These are phyloP conservation scores for Orthosia cruda DNA, from an alignment of 2,888 invertebrate genomes.

Conservation along the genomic window DNA sequence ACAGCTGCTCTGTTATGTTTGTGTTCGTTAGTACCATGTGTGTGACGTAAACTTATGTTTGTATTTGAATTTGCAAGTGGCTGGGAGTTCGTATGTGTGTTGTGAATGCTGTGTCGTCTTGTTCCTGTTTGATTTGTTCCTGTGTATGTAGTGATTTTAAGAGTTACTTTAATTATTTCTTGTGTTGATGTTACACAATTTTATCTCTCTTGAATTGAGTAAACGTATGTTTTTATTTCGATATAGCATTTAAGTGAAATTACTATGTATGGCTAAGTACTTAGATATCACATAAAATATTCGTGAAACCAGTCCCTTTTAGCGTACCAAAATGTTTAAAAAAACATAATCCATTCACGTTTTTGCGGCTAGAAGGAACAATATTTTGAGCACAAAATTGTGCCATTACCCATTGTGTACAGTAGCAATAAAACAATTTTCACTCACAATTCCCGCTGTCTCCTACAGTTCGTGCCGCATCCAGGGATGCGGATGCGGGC, in stretches of 20 bases:
- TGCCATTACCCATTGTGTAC: conserved; percentile 11
- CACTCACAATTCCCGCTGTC: conserved; percentile 55
- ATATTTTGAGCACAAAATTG: conserved; percentile 33
- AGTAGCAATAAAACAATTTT: conserved; percentile 39
- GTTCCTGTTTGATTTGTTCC: neutral
- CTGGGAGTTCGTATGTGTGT: conserved; percentile 14
- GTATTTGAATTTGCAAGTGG: conserved; percentile 20
- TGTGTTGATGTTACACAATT: neutral
- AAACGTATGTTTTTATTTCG: neutral
- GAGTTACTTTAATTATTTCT: neutral
- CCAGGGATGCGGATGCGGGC: conserved; percentile 78
- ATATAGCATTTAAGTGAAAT: neutral
- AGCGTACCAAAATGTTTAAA: neutral
- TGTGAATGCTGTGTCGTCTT: neutral
- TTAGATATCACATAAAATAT: neutral
- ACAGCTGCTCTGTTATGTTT: conserved; percentile 67
- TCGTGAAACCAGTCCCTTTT: neutral
- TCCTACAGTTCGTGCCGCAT: conserved; percentile 54
- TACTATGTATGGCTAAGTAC: too few species aligned
- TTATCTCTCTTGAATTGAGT: neutral
- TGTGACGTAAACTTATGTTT: conserved; percentile 9
- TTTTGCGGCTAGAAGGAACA: conserved; percentile 12
- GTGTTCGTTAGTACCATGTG: conserved; percentile 19
- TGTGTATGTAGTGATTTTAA: neutral
- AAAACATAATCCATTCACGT: conserved; percentile 4